Percentiles rank a stretch among this genome's conserved stretches.
phyloP scores from a whole-genome alignment of 2,888 invertebrate genomes.

The Marasmarcha lunaedactyla region DNA sequence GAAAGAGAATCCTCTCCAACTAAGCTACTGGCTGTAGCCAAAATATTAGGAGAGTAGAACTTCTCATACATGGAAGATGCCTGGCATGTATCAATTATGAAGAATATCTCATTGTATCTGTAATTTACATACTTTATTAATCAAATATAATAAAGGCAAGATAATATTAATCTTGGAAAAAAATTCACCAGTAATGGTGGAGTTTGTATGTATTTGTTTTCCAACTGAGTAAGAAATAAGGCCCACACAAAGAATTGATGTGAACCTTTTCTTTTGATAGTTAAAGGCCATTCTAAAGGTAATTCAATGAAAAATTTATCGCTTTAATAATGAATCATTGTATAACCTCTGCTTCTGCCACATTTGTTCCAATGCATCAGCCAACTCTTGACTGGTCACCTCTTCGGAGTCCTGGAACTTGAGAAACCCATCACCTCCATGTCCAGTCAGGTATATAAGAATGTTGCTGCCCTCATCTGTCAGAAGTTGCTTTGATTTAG shows the following conservation, averaged over 20 bases:
- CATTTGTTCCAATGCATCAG: constrained; percentile 99
- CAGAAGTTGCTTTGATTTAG: constrained; percentile 92
- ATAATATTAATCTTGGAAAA: too few species aligned
- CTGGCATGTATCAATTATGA: constrained; percentile 99
- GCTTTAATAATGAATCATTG: too few species aligned
- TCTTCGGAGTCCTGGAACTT: constrained; percentile 99
- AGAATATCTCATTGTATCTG: constrained; percentile 97
- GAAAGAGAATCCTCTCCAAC: constrained; percentile 99
- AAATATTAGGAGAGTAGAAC: constrained; percentile 97
- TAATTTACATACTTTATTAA: too few species aligned
- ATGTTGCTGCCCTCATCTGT: constrained; percentile 98
- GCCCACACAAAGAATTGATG: too few species aligned
- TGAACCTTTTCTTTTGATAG: too few species aligned
- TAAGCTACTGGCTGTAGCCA: constrained; percentile 96
- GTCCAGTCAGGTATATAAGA: constrained; percentile 93
- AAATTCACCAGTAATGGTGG: too few species aligned
- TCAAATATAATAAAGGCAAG: too few species aligned
- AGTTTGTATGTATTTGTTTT: too few species aligned
- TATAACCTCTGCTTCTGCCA: constrained; percentile 92
- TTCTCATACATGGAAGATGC: constrained; percentile 98
- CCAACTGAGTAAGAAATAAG: too few species aligned
- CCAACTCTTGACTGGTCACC: constrained; percentile 97
- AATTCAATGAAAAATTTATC: too few species aligned
- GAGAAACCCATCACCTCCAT: constrained; percentile 98
- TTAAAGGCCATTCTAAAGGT: too few species aligned